phyloP scores from a whole-genome alignment of 2,113 vertebrate species.

The Mastomys natalensis region DNA sequence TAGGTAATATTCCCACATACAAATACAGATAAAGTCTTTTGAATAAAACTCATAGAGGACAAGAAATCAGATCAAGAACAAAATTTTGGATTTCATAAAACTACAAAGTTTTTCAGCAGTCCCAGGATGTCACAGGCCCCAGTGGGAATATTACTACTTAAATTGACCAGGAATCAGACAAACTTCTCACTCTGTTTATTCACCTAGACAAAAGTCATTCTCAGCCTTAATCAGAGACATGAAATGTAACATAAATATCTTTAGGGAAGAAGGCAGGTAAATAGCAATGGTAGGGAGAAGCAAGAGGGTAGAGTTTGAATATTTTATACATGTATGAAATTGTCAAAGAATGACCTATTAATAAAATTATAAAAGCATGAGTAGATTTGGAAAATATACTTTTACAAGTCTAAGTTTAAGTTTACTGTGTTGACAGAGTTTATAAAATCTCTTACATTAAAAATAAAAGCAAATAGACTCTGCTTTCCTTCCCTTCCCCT shows the following conservation, averaged over 20 bases:
- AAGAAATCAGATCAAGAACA: background rate
- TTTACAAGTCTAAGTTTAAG: background rate
- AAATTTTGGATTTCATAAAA: background rate
- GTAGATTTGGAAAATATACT: background rate
- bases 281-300: background rate
- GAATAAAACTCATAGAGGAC: background rate
- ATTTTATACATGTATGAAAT: background rate
- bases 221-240: background rate
- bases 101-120: background rate
- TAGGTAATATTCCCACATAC: background rate
- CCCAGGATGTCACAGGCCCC: background rate
- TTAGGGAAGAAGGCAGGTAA: no score
- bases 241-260: background rate
- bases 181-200: background rate
- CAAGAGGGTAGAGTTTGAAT: no score
- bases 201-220: background rate
- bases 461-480: background rate
- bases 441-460: background rate
- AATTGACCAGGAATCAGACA: background rate
- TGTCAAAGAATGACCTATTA: background rate
- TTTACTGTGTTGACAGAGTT: background rate
- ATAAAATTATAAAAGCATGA: background rate
- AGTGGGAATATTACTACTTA: background rate
- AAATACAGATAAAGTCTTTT: background rate
- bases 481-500: accelerated